These are phyloP conservation scores for Dryobotodes eremita DNA, from an alignment of 2,888 invertebrate genomes.

Conservation along the genomic window DNA sequence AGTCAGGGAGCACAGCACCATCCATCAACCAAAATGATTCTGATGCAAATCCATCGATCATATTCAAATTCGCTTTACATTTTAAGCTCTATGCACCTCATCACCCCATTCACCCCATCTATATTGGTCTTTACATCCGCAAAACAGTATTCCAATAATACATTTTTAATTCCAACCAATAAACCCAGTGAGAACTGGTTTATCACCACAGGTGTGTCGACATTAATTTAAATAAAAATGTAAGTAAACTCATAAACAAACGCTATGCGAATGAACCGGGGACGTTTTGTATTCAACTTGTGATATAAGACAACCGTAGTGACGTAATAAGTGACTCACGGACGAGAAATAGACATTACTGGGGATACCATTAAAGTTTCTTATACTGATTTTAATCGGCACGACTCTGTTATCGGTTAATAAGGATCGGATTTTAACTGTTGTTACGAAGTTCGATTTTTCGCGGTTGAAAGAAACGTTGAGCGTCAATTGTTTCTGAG, in stretches of 20 bases:
- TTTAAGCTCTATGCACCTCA: not conserved
- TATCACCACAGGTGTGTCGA: conserved; percentile 36
- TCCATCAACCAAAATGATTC: not conserved
- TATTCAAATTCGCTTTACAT: not conserved
- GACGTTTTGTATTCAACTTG: conserved; percentile 63
- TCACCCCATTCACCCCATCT: too few relatives aligned
- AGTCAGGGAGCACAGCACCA: not conserved
- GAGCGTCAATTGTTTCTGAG: not conserved
- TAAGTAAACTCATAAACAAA: conserved; percentile 54
- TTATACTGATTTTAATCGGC: conserved; percentile 57
- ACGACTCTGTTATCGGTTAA: conserved; percentile 57
- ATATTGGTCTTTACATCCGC: conserved; percentile 16
- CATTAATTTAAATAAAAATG: conserved; percentile 47
- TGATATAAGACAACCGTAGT: conserved; percentile 64
- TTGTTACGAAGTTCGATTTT: conserved; percentile 1
- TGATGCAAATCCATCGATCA: not conserved
- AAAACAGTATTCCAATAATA: conserved; percentile 18
- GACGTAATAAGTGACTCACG: conserved; percentile 78
- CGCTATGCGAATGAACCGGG: conserved; percentile 27
- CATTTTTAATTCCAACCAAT: not conserved
- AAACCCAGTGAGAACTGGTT: conserved; percentile 26
- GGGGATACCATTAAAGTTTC: conserved; percentile 67
- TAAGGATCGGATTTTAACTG: conserved; percentile 47
- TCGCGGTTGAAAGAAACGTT: not conserved
- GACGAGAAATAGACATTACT: conserved; percentile 72